Evolutionary conservation across 2,797 vertebrate genomes (phyloP), one percentile per base, ranked within the genome.

Genomic region (Cephalopachus bancanus): DNA sequence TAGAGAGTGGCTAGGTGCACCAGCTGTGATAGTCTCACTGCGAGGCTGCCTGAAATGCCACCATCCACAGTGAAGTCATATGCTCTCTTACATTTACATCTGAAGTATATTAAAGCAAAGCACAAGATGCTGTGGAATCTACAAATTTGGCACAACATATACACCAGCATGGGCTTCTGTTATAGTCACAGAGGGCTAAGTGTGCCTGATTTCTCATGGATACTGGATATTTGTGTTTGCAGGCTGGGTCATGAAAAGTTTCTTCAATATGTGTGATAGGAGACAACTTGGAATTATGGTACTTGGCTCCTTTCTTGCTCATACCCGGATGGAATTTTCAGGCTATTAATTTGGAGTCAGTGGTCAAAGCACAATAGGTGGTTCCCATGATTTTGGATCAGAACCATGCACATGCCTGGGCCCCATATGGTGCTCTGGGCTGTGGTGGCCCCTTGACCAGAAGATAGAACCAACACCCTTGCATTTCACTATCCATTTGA

Each of bases 271-370:
- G 7, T 22, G 57, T 69, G 30, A 67, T 28, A 86, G 44, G 26
- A 74, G 67, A 67, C 33, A 55, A 49, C 26, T 49, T 59, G 26
- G 91, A 88, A 91, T 44, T 33, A 20, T 76, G 74, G 53, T 30
- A 10, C 33, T 53, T 62, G 37, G 17, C 62, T 93, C 22, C 60
- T 79, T 19, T 74, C 53, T 55, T 44, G 83, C 44, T 75, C 14
- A 33, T 44, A 44, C n/a, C 5, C 9, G 3, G 37, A n/a, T 81
- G 24, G 51, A 28, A 93, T 87, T 75, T 65, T 79, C n/a, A 74
- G 33, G 49, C 59, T 67, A 20, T 91, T 57, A 57, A 67, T 87
- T 87, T 67, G 78, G 71, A 86, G 81, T 92, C 55, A 53, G 72
- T 59, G 22, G 37, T 26, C 78, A 83, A 92, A 94, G 78, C 19